These are phyloP conservation scores for Machimus atricapillus DNA, from an alignment of 2,888 invertebrate species.

Conservation along the genomic window DNA sequence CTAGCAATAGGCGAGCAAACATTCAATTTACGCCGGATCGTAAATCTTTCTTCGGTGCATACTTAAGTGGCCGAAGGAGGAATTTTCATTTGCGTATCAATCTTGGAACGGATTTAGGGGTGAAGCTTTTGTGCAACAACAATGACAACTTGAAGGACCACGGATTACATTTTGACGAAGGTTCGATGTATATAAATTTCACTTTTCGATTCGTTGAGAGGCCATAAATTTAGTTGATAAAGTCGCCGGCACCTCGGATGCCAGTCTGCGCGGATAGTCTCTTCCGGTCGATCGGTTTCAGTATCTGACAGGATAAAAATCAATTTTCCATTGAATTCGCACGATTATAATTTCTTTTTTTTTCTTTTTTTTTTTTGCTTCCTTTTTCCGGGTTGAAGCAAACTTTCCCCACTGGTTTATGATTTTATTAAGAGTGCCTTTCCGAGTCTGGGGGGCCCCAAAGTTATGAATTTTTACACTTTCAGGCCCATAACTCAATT, in stretches of 20 bases:
- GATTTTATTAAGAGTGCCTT: constrained; percentile 14
- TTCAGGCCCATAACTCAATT: neutral
- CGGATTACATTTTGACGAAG: constrained; percentile 39
- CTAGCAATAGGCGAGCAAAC: constrained; percentile 1
- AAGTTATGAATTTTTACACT: constrained; percentile 8
- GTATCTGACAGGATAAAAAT: constrained; percentile 38
- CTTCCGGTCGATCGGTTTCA: constrained; percentile 19
- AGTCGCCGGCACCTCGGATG: neutral
- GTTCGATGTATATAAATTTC: constrained; percentile 23
- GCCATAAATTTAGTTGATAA: constrained; percentile 35
- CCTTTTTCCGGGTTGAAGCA: neutral
- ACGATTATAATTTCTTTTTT: constrained; percentile 34
- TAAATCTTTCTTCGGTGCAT: constrained; percentile 31
- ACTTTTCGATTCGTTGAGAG: constrained; percentile 8
- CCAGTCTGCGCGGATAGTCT: neutral
- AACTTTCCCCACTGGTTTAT: constrained; percentile 18
- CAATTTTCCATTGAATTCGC: constrained; percentile 27
- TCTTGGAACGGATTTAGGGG: constrained; percentile 22
- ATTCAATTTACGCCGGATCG: constrained; percentile 29
- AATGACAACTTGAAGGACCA: constrained; percentile 41
- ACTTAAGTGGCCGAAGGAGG: constrained; percentile 7
- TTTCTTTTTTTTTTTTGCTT: neutral
- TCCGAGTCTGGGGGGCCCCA: neutral
- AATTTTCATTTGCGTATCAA: constrained; percentile 34
- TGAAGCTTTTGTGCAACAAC: constrained; percentile 37